Base-by-base conservation (phyloP, 1,140 invertebrate genomes). In the Zeugodacus cucurbitae region DNA sequence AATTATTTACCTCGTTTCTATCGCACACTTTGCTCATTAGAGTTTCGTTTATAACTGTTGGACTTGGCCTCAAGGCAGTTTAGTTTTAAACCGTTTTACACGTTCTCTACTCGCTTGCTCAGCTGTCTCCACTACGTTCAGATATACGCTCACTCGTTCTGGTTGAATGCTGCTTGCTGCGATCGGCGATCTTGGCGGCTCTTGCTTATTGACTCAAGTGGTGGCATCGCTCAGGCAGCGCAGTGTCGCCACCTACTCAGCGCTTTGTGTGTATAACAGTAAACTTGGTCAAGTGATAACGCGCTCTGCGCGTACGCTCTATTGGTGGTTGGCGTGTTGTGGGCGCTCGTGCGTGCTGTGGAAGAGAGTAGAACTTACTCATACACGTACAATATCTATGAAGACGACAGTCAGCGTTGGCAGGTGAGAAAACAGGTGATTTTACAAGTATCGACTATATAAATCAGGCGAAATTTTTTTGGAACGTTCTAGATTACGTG, bases 21-120 rank as follows among this genome's bases (percentile, higher is more conserved):
- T 48, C 74, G 74, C 14, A 44, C 41, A 48, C 41, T 82, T 82
- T 82, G 6, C 74, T n/a, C 74, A 48, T 82, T 82, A 29, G n/a
- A 82, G 41, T 82, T 82, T 82, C 74, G 74, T 82, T 29, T 54
- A 48, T 82, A 48, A 82, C 74, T 82, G 41, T 82, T 82, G 41
- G 74, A 82, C 74, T 37, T 82, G 74, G 74, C 74, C 74, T 82
- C 22, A 82, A 82, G 74, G 74, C 74, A 82, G 74, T 82, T 82
- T 82, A 82, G 74, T 82, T 82, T 82, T 82, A 82, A 82, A 82
- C 74, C 26, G 74, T 82, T 82, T 48, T 14, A 11, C 44, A 26
- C 48, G 22, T 48, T 29, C 20, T 48, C 74, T 44, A 34, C 37
- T 22, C 74, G n/a, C 8, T 41, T n/a, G 70, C 70, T 82, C 74